phyloP scores from a whole-genome alignment of 23 tunicate species.

The Trididemnum miniatum region DNA sequence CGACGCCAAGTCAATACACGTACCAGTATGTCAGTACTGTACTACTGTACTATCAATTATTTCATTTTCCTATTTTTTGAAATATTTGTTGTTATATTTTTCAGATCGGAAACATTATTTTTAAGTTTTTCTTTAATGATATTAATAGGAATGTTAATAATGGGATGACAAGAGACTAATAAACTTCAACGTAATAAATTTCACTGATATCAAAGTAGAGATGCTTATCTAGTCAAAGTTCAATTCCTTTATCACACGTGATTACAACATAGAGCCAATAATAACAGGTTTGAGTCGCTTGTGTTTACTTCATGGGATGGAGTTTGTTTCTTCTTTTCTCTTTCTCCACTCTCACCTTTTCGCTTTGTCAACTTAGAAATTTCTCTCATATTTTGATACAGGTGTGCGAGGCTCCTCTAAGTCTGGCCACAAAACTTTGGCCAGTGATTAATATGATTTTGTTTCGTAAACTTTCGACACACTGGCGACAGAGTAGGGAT shows the following conservation, averaged over 20 bases:
- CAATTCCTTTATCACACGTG: background rate
- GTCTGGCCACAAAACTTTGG: slow-evolving; percentile 37
- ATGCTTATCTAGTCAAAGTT: background rate
- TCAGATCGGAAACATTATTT: no score
- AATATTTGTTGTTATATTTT: no score
- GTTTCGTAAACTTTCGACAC: slow-evolving; percentile 18
- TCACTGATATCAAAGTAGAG: no score
- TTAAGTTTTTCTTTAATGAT: no score
- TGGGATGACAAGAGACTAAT: no score
- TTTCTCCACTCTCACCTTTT: background rate
- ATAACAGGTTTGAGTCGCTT: background rate
- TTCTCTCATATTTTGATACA: slow-evolving; percentile 20
- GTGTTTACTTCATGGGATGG: background rate
- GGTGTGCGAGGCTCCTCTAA: slow-evolving; percentile 58
- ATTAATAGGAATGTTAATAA: no score
- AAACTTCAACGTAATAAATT: no score
- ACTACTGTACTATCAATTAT: no score
- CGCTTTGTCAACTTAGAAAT: background rate
- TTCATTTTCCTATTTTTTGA: no score
- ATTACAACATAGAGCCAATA: background rate
- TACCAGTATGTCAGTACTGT: no score
- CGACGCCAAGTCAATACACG: no score
- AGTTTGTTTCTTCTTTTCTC: background rate
- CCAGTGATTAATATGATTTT: slow-evolving; percentile 10
- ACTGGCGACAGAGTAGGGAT: background rate